These are phyloP conservation scores for Camarhynchus parvulus DNA, from an alignment of 2,113 vertebrate species.

Conservation along the genomic window DNA sequence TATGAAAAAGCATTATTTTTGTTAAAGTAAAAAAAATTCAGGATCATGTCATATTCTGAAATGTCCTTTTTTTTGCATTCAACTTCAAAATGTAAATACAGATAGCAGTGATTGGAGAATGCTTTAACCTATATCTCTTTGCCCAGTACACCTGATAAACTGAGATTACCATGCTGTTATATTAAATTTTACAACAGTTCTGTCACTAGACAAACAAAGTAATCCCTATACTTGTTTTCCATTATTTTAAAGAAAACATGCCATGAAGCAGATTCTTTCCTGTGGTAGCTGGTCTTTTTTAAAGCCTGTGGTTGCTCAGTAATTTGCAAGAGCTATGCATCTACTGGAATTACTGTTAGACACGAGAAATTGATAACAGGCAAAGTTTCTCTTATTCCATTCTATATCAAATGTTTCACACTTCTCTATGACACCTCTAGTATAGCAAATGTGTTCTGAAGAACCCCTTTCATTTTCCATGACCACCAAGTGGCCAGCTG, in stretches of 20 bases:
- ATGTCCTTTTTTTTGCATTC: not conserved
- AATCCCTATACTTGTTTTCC: not conserved
- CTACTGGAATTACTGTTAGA: not conserved
- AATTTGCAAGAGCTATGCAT: not conserved
- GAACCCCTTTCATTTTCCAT: not conserved
- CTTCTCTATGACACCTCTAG: not conserved
- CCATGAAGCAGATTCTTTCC: not conserved
- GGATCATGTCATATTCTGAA: not conserved
- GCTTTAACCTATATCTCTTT: not conserved
- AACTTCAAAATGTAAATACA: not conserved
- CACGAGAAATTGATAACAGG: not conserved
- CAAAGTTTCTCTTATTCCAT: not conserved
- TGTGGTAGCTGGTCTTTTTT: not conserved
- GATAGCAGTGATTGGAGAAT: not conserved
- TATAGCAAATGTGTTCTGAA: not conserved
- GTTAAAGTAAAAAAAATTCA: not conserved
- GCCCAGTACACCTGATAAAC: not conserved
- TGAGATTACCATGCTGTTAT: not conserved
- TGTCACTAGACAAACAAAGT: not conserved
- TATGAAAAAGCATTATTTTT: not conserved
- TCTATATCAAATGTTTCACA: not conserved
- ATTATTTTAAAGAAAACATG: not conserved
- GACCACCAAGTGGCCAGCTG: not conserved
- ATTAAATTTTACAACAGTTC: not conserved
- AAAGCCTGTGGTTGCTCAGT: not conserved